phyloP scores from a whole-genome alignment of 2,888 invertebrate species.

The Smittia sp. region DNA sequence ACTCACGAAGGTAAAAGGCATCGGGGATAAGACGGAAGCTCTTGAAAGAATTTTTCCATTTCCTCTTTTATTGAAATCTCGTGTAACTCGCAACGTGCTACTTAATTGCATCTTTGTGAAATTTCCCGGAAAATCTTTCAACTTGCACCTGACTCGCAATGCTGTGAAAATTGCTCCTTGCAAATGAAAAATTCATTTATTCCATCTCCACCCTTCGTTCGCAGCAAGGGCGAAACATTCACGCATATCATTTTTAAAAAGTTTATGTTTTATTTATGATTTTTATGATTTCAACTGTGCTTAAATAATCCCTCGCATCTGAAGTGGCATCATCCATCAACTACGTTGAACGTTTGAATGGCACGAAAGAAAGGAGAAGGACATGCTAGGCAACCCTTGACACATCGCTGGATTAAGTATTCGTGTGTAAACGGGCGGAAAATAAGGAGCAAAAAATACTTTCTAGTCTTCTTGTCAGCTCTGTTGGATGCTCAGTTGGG shows the following conservation, averaged over 20 bases:
- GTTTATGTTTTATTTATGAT: constrained; percentile 31
- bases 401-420: constrained; percentile 21
- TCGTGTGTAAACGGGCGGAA: constrained; percentile 6
- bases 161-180: constrained; percentile 5
- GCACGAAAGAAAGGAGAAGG: neutral
- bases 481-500: neutral
- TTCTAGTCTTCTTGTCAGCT: neutral
- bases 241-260: neutral
- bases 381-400: neutral
- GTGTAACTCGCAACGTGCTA: neutral
- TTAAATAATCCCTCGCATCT: constrained; percentile 28
- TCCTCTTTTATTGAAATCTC: neutral
- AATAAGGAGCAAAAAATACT: constrained; percentile 2
- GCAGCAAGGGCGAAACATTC: neutral
- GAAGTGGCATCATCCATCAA: constrained; percentile 25
- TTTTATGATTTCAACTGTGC: constrained; percentile 38
- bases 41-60: constrained; percentile 17
- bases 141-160: constrained; percentile 6
- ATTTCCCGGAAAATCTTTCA: neutral
- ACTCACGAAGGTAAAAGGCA: too few relatives aligned
- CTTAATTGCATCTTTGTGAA: constrained; percentile 28
- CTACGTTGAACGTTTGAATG: neutral
- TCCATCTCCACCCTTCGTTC: neutral
- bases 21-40: neutral
- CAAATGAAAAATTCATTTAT: constrained; percentile 23